A percentile compares a stretch with the other conserved stretches of the same genome.
Evolutionary conservation across 2,888 invertebrate genomes (phyloP).

Genomic region (Campoletis raptor): DNA sequence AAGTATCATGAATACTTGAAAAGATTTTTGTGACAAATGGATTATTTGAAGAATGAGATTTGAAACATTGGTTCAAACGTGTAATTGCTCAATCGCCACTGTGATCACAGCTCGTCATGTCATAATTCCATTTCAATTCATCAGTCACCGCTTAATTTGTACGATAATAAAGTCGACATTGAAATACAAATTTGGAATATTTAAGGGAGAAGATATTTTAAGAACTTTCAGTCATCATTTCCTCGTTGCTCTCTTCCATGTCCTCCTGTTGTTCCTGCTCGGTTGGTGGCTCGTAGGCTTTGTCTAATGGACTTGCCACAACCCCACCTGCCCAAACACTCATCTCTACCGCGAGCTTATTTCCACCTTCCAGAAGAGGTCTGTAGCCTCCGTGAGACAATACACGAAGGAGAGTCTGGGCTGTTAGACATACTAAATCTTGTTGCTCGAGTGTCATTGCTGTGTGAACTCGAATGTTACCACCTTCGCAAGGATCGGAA

Average conservation of each 20-base stretch:
- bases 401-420: conserved; percentile 96
- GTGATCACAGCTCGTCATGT: background rate
- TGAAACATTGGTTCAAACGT: background rate
- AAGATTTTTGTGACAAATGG: background rate
- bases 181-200: conserved; percentile 19
- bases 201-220: conserved; percentile 61
- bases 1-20: background rate
- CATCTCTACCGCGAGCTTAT: conserved; percentile 93
- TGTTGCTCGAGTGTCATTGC: conserved; percentile 96
- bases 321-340: conserved; percentile 97
- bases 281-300: conserved; percentile 94
- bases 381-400: conserved; percentile 97
- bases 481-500: conserved; percentile 97
- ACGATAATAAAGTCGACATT: conserved; percentile 23
- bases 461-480: conserved; percentile 95
- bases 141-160: conserved; percentile 6
- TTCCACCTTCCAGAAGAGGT: conserved; percentile 91
- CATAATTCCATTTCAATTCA: conserved; percentile 16
- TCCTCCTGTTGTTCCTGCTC: conserved; percentile 91
- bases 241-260: conserved; percentile 89
- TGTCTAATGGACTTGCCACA: conserved; percentile 97
- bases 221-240: conserved; percentile 87
- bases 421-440: conserved; percentile 96
- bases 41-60: background rate
- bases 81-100: conserved; percentile 1